Evolutionary conservation across 2,888 invertebrate species (phyloP).

Genomic region (Pyralis farinalis): DNA sequence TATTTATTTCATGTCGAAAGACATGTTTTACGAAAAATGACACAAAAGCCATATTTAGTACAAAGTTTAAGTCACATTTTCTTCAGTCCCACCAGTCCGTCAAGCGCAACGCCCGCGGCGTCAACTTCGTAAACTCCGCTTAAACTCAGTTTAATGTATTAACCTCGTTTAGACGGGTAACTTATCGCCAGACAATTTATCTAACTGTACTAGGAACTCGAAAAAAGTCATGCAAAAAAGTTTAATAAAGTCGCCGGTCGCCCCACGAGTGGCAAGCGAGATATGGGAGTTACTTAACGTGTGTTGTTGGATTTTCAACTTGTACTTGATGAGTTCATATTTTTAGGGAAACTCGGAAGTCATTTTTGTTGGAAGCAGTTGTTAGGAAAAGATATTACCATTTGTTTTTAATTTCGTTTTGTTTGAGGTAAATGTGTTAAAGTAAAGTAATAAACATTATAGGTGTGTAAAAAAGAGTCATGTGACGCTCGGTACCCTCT

Average conservation of each 20-base stretch:
- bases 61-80: conserved; percentile 29
- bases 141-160: conserved; percentile 71
- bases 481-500: too few species aligned
- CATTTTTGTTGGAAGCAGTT: background rate
- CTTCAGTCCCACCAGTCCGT: conserved; percentile 35
- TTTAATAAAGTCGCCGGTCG: conserved; percentile 59
- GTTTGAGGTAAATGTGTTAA: too few species aligned
- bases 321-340: conserved; percentile 3
- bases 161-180: conserved; percentile 63
- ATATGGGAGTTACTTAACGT: conserved; percentile 7
- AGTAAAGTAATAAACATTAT: too few species aligned
- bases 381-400: too few species aligned
- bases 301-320: conserved; percentile 3
- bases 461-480: too few species aligned
- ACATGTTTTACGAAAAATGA: conserved; percentile 1
- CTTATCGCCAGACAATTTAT: conserved; percentile 72
- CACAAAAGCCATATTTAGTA: conserved; percentile 12
- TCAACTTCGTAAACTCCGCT: conserved; percentile 47
- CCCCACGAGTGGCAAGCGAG: conserved; percentile 24
- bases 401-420: too few species aligned
- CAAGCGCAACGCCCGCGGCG: conserved; percentile 33
- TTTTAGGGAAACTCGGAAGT: conserved; percentile 4
- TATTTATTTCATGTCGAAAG: background rate
- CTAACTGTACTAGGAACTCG: conserved; percentile 40
- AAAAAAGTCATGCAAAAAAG: conserved; percentile 63